These are phyloP conservation scores for Rhodeus uyekii DNA, from an alignment of 2,797 vertebrate genomes.

Conservation along the genomic window DNA sequence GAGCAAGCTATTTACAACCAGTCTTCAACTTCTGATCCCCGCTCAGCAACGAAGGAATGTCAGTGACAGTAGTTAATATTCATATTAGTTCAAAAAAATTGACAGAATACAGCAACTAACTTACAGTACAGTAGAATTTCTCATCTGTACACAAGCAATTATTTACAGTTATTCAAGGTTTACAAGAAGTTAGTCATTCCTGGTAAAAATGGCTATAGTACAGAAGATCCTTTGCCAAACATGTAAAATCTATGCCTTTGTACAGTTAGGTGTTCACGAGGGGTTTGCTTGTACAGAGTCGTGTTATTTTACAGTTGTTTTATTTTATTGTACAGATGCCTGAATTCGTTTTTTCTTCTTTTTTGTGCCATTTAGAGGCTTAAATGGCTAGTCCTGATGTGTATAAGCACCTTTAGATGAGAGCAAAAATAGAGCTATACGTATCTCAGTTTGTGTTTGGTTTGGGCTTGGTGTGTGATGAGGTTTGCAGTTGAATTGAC, in stretches of 20 bases:
- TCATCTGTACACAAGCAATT: conserved; percentile 47
- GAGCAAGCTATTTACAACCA: conserved; percentile 45
- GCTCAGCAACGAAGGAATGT: conserved; percentile 16
- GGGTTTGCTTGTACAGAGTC: conserved; percentile 5
- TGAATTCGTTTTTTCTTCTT: conserved; percentile 28
- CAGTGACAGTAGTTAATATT: conserved; percentile 45
- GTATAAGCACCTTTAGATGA: conserved; percentile 54
- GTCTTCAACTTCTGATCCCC: conserved; percentile 21
- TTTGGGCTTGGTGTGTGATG: conserved; percentile 35
- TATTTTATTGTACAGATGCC: conserved; percentile 52
- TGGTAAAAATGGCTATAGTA: conserved; percentile 45
- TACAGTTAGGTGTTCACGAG: conserved; percentile 43
- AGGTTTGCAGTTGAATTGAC: conserved; percentile 26
- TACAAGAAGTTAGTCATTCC: conserved; percentile 43
- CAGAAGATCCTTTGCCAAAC: conserved; percentile 37
- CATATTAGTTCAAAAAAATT: conserved; percentile 34
- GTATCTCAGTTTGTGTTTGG: conserved; percentile 43
- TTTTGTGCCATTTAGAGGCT: conserved; percentile 35
- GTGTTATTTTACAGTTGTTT: conserved; percentile 54
- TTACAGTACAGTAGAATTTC: conserved; percentile 43
- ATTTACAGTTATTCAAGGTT: conserved; percentile 44
- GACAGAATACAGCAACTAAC: conserved; percentile 44
- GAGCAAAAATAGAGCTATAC: conserved; percentile 33
- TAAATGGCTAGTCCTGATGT: conserved; percentile 55
- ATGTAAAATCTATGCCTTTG: conserved; percentile 51